Conservation (phyloP, 2,113 vertebrate genomes). For the Nematolebias whitei region DNA sequence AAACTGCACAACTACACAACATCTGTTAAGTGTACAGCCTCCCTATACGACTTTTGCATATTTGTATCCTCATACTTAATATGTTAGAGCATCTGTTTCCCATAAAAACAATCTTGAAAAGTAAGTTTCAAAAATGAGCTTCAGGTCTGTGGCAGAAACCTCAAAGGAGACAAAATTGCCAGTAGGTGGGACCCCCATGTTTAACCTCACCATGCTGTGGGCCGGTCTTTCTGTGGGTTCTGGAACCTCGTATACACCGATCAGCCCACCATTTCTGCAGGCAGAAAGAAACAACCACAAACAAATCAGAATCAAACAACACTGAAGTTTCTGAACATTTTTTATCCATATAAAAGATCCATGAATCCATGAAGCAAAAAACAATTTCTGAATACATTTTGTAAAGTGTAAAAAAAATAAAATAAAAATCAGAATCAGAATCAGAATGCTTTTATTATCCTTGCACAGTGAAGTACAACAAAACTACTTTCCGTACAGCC, state of each 20-base stretch:
- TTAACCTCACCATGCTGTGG: slow-evolving; percentile 47
- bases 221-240: slow-evolving; percentile 2
- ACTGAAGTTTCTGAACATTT: background rate
- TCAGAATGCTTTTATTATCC: too few species aligned
- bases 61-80: too few species aligned
- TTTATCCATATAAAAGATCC: too few species aligned
- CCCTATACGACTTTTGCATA: too few species aligned
- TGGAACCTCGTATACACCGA: background rate
- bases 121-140: background rate
- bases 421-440: too few species aligned
- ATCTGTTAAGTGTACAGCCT: too few species aligned
- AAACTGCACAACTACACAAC: too few species aligned
- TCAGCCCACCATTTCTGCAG: slow-evolving; percentile 39
- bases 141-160: background rate
- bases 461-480: too few species aligned
- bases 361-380: too few species aligned
- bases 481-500: too few species aligned
- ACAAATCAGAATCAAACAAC: background rate
- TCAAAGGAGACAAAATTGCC: background rate
- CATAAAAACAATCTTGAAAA: background rate
- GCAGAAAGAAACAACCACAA: slow-evolving; percentile 11
- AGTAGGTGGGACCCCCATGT: background rate
- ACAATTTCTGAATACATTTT: too few species aligned
- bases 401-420: too few species aligned
- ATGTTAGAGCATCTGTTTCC: background rate